Base-by-base conservation (phyloP, 2,113 vertebrate species). In the Archocentrus centrarchus region DNA sequence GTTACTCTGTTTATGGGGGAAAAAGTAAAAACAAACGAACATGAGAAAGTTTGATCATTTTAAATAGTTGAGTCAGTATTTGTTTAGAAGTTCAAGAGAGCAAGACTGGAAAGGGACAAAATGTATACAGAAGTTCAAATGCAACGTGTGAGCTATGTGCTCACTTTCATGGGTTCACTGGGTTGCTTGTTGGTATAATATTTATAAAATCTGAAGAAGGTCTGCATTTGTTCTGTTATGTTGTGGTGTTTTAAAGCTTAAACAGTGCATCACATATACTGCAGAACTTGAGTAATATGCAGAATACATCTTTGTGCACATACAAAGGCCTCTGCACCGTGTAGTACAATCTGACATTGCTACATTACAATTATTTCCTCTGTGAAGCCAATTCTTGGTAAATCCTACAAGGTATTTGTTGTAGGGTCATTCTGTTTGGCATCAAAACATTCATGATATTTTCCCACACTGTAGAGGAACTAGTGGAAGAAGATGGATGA, bases 241-340 rank as follows among this genome's bases (percentile, higher is more conserved):
- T 68, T 0, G n/a, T 44, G 6, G 53, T 22, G 27, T 47, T 27
- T 50, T 68, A 24, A 68, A 68, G 5, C 41, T 50, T 11, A 68
- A 27, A 0, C 15, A 0, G 64, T 30, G 24, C 24, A 70, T 53
- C 10, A 11, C 44, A 5, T 32, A 2, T 70, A 53, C 2, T 47
- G 22, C 47, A 68, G 41, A 22, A 68, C 15, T 70, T 70, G 15
- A 11, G 11, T 30, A 44, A 70, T 30, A 20, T 50, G 1, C 41
- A 53, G 17, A 18, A 53, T 53, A 18, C 3, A 18, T 7, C 50
- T 18, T 18, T 18, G 17, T 53, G 50, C 6, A 4, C 41, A 47
- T 70, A 17, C 15, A 35, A 50, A 44, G 30, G 15, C 64, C 27
- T 11, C 15, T 53, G 17, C 30, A 15, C 22, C 3, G n/a, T 20